Conservation (phyloP, 2,797 vertebrate species). For the Carcharodon carcharias region DNA sequence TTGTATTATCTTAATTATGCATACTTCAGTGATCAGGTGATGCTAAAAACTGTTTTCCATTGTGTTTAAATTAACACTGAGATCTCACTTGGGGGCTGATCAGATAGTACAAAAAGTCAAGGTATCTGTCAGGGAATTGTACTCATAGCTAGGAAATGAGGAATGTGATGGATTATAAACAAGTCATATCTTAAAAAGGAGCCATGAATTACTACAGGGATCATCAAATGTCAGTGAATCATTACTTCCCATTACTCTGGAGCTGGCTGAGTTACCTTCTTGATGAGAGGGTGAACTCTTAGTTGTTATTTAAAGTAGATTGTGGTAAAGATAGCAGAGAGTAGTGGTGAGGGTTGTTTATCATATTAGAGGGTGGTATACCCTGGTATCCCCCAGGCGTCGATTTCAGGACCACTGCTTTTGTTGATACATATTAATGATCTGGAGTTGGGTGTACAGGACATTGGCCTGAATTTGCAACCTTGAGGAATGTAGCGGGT, state of each 20-base stretch:
- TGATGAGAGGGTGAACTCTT: not conserved
- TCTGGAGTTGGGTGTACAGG: not conserved
- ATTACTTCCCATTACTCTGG: not conserved
- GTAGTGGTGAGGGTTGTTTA: too few species aligned
- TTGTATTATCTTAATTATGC: slow-evolving; percentile 17
- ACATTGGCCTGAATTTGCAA: not conserved
- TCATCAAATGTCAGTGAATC: not conserved
- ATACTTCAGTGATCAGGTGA: slow-evolving; percentile 11
- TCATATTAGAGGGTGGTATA: not conserved
- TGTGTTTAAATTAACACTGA: not conserved
- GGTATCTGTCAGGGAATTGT: not conserved
- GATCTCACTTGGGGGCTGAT: not conserved
- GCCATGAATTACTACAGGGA: not conserved
- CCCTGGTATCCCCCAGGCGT: not conserved
- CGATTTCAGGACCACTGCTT: not conserved
- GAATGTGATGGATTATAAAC: not conserved
- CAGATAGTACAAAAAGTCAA: not conserved
- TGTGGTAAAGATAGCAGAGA: not conserved
- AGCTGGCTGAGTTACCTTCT: not conserved
- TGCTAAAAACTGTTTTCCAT: not conserved
- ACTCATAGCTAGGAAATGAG: not conserved
- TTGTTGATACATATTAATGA: not conserved
- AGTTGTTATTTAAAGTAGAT: not conserved
- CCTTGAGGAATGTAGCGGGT: too few species aligned
- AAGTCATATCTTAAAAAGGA: not conserved